Evolutionary conservation across 2,888 invertebrate species (phyloP), one percentile per base, ranked within the genome.

Genomic region (Lathronympha strigana): DNA sequence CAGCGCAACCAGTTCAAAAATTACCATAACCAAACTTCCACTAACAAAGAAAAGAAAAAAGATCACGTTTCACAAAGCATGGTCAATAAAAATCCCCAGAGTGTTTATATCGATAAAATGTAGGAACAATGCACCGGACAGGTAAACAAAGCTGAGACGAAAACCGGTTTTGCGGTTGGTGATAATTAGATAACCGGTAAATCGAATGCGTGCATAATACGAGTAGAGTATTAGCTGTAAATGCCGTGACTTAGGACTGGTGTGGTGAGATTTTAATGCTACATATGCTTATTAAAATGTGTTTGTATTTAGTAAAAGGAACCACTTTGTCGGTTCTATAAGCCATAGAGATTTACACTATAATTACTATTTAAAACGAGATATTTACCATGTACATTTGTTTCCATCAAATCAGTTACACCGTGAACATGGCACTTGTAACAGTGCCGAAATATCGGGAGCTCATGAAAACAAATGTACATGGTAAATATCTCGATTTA

Each of bases 101-200:
- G 40, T 47, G 33, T 38, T 51, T 15, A 33, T 43, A 33, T 50
- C 25, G 17, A 28, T 47, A 31, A 15, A 28, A 15, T 31, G 53
- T 4, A 38, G 21, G 38, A 66, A 66, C 60, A 66, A 66, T 54
- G 36, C 25, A 15, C 17, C 17, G 13, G 21, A 25, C 60, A 49
- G 49, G 66, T 53, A 66, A 60, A 45, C 15, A 47, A 45, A 64
- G 25, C 25, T 17, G 50, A 17, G 11, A 28, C 43, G 9, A 1
- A 38, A 33, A 49, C 66, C 54, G 40, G 60, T 54, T 33, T 28
- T 45, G 31, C 8, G n/a, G 40, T n/a, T 33, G 4, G 38, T 38
- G 53, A 17, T 61, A 54, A 61, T 66, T 66, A 38, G 47, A 43
- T 49, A 47, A 54, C 38, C 53, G 15, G 66, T 40, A 61, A 23